A percentile compares a stretch with the other conserved stretches of the same genome.
These are phyloP conservation scores for Cepphus grylle DNA, from an alignment of 2,113 vertebrate species.

Conservation along the genomic window DNA sequence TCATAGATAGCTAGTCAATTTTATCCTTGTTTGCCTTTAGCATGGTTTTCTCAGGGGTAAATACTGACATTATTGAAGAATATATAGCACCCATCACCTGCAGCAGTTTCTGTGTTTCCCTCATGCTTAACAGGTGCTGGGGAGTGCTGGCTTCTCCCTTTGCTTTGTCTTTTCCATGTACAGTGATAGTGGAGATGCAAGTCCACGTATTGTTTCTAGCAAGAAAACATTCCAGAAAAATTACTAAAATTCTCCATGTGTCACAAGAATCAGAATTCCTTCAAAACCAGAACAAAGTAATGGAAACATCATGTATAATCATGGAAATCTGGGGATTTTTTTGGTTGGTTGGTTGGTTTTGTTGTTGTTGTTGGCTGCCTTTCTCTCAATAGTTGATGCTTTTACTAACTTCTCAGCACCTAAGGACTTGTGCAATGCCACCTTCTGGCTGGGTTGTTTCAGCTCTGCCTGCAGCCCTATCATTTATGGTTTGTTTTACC, in stretches of 20 bases:
- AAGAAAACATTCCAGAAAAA: slow-evolving; percentile 38
- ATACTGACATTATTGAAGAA: background rate
- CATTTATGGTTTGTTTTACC: slow-evolving; percentile 47
- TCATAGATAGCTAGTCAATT: slow-evolving; percentile 17
- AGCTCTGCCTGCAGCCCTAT: slow-evolving; percentile 48
- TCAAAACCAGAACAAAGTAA: slow-evolving; percentile 48
- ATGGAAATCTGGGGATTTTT: background rate
- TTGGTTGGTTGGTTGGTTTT: background rate
- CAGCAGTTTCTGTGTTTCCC: background rate
- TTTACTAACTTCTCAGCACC: slow-evolving; percentile 30
- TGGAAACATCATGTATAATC: slow-evolving; percentile 24
- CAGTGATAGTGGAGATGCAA: slow-evolving; percentile 27
- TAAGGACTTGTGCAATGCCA: slow-evolving; percentile 23
- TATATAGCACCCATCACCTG: background rate
- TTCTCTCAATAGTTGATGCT: slow-evolving; percentile 27
- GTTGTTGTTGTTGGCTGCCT: slow-evolving; percentile 1
- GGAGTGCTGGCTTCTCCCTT: slow-evolving; percentile 25
- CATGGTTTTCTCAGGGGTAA: slow-evolving; percentile 46
- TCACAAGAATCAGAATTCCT: background rate
- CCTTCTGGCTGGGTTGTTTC: slow-evolving; percentile 46
- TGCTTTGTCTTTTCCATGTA: slow-evolving; percentile 55
- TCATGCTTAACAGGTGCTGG: slow-evolving; percentile 57
- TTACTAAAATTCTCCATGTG: background rate
- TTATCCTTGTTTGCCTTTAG: slow-evolving; percentile 42
- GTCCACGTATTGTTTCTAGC: slow-evolving; percentile 31